phyloP scores from a whole-genome alignment of 2,888 invertebrate genomes.

The Lymantria dispar region DNA sequence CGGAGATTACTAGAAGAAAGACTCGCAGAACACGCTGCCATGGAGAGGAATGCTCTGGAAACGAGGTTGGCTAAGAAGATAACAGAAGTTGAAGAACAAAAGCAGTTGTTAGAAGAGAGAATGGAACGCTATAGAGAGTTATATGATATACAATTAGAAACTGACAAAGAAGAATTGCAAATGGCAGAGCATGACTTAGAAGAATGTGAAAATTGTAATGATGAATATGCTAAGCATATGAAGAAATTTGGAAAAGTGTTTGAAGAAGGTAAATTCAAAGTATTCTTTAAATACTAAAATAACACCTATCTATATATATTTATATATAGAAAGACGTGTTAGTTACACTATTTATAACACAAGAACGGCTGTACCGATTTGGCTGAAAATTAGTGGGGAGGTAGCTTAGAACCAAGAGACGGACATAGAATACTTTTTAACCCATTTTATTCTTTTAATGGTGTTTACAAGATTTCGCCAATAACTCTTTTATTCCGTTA shows the following conservation, averaged over 20 bases:
- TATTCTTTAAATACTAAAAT: too few species aligned
- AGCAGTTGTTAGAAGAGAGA: conserved; percentile 37
- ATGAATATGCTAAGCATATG: conserved; percentile 42
- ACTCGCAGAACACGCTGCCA: conserved; percentile 47
- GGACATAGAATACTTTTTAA: too few species aligned
- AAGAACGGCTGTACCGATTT: too few species aligned
- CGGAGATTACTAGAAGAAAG: conserved; percentile 53
- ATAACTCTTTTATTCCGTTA: too few species aligned
- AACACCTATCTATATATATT: too few species aligned
- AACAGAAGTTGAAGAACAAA: conserved; percentile 44
- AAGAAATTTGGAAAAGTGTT: conserved; percentile 58
- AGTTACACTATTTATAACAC: too few species aligned
- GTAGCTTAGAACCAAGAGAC: too few species aligned
- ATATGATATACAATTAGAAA: conserved; percentile 36
- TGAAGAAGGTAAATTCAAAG: conserved; percentile 51
- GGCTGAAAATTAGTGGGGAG: too few species aligned
- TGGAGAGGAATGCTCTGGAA: conserved; percentile 40
- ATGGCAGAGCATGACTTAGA: conserved; percentile 47
- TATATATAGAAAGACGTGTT: too few species aligned
- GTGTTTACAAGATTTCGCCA: too few species aligned
- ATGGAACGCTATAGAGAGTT: conserved; percentile 37
- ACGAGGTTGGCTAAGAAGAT: conserved; percentile 41
- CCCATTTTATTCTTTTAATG: too few species aligned
- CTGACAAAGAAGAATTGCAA: conserved; percentile 46
- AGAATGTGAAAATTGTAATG: conserved; percentile 42